These are phyloP conservation scores for Paratilapia polleni DNA, from an alignment of 2,113 vertebrate species.

Conservation along the genomic window DNA sequence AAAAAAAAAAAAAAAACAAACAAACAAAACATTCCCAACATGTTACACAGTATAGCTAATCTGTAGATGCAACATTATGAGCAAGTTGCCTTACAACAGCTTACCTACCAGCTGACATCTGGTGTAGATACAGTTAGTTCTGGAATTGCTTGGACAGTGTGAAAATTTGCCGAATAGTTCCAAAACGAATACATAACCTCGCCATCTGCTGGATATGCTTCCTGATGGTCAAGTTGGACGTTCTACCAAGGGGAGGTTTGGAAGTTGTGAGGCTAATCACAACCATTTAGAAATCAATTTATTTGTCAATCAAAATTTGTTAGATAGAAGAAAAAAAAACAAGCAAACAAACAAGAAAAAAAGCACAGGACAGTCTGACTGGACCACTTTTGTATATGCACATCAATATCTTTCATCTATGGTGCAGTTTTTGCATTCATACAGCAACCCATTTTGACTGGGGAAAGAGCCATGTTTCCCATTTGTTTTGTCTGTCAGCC, in stretches of 20 bases:
- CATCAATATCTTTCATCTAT: too few relatives aligned
- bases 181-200: too few relatives aligned
- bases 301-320: background rate
- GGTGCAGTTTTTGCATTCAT: background rate
- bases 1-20: too few relatives aligned
- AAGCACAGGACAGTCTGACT: background rate
- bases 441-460: background rate
- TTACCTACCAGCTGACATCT: background rate
- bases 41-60: background rate
- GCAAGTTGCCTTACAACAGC: background rate
- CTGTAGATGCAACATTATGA: background rate
- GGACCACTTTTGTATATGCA: background rate
- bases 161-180: too few relatives aligned
- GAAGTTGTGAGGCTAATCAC: too few relatives aligned
- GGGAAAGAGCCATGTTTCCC: fast-evolving
- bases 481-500: background rate
- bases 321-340: background rate
- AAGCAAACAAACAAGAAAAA: background rate
- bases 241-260: too few relatives aligned
- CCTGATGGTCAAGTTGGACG: too few relatives aligned
- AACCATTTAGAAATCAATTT: background rate
- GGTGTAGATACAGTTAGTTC: background rate
- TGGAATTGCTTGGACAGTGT: background rate
- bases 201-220: too few relatives aligned
- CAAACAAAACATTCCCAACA: background rate